Evolutionary conservation across 2,888 invertebrate genomes (phyloP).

Genomic region (Rhogogaster chlorosoma): DNA sequence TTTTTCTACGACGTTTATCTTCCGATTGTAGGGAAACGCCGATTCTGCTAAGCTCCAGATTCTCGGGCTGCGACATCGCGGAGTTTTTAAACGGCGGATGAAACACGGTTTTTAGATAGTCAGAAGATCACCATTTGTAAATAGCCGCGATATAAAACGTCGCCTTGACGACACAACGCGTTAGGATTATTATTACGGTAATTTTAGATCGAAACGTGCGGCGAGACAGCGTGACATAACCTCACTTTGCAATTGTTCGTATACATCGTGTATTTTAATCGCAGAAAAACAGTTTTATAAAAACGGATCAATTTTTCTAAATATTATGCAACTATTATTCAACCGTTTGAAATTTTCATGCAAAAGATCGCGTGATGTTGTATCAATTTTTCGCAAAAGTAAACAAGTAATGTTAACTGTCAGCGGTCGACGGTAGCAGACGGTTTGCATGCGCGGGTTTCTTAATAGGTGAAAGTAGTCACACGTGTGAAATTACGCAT

Average conservation of each 20-base stretch:
- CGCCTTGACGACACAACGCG: slow-evolving; percentile 2
- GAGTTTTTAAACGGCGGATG: background rate
- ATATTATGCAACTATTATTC: background rate
- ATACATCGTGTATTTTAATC: background rate
- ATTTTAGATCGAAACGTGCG: background rate
- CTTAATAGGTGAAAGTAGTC: background rate
- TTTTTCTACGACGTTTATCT: slow-evolving; percentile 81
- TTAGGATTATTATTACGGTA: background rate
- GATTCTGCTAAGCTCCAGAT: slow-evolving; percentile 61
- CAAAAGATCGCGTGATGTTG: background rate
- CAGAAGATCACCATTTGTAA: background rate
- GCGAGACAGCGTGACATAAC: background rate
- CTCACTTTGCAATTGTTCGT: background rate
- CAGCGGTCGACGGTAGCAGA: background rate
- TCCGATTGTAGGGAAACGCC: slow-evolving; percentile 79
- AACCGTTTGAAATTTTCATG: background rate
- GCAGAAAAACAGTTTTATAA: background rate
- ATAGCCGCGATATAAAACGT: background rate
- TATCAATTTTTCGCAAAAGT: background rate
- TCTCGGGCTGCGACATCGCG: slow-evolving; percentile 58
- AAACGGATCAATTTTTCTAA: background rate
- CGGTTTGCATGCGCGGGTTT: background rate
- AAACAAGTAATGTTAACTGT: background rate
- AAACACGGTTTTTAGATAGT: background rate
- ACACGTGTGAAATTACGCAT: background rate